phyloP scores from a whole-genome alignment of 2,888 invertebrate species.

The Drosophila affinis region DNA sequence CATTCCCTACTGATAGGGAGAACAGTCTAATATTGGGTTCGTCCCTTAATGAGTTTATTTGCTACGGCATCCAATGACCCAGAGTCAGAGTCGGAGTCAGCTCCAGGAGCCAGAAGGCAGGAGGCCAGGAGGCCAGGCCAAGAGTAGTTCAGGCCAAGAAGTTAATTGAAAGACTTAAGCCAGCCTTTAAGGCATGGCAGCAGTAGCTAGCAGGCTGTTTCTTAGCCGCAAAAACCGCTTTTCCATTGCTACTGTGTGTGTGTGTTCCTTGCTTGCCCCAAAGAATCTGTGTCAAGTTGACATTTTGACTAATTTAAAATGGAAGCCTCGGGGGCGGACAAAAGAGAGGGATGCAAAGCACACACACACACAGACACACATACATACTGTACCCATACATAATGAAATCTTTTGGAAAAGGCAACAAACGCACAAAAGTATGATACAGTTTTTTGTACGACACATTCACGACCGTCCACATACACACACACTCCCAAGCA shows the following conservation, averaged over 20 bases:
- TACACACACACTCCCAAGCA: constrained; percentile 10
- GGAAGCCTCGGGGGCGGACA: constrained; percentile 36
- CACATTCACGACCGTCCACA: constrained; percentile 23
- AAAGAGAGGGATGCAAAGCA: constrained; percentile 1
- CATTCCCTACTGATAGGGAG: no score
- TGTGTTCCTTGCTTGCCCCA: constrained; percentile 9
- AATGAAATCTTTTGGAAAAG: constrained; percentile 50
- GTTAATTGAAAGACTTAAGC: constrained; percentile 40
- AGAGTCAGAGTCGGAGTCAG: background rate
- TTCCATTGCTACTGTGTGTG: constrained; percentile 29
- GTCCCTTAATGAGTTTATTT: background rate
- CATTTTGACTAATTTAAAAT: constrained; percentile 73
- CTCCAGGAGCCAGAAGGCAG: no score
- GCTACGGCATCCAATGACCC: background rate
- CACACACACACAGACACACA: constrained; percentile 10
- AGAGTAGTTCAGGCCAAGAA: constrained; percentile 20
- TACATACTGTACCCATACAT: constrained; percentile 25
- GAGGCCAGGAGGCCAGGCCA: background rate
- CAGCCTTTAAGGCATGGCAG: constrained; percentile 28
- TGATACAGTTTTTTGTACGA: constrained; percentile 52
- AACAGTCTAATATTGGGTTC: background rate
- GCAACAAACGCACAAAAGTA: constrained; percentile 51
- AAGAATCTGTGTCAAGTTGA: constrained; percentile 72
- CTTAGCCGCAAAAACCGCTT: constrained; percentile 40
- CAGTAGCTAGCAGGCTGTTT: background rate